phyloP scores from a whole-genome alignment of 1,140 invertebrate species.

The Bombus haemorrhoidalis region DNA sequence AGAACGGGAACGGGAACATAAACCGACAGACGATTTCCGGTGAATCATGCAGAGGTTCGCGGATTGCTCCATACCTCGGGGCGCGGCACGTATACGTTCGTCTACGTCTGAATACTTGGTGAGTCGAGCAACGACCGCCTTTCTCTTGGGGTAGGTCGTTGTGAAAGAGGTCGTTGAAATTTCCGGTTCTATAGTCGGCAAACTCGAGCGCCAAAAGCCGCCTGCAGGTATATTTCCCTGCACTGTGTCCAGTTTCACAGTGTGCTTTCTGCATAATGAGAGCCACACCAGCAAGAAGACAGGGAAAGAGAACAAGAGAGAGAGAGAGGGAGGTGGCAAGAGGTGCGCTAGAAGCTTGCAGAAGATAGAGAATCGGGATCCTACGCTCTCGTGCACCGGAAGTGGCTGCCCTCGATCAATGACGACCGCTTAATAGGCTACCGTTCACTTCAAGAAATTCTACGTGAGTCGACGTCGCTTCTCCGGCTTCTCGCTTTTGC shows the following conservation, averaged over 20 bases:
- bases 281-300: neutral
- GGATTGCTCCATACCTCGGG: neutral
- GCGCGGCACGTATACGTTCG: neutral
- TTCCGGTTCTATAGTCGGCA: constrained; percentile 50
- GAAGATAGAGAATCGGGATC: constrained; percentile 22
- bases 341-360: neutral
- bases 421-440: constrained; percentile 34
- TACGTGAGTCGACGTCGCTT: too few relatives aligned
- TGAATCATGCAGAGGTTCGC: constrained; percentile 25
- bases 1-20: neutral
- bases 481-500: neutral
- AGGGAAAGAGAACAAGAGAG: neutral
- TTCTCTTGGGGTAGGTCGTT: constrained; percentile 52
- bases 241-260: constrained; percentile 42
- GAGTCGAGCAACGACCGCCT: constrained; percentile 47
- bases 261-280: constrained; percentile 51
- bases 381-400: neutral
- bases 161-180: constrained; percentile 55
- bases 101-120: constrained; percentile 9
- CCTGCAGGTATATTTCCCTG: constrained; percentile 38
- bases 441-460: neutral
- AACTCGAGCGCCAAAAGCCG: constrained; percentile 46
- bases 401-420: constrained; percentile 28
- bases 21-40: constrained; percentile 34
- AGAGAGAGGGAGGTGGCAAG: neutral